phyloP scores from a whole-genome alignment of 2,888 invertebrate species.

The Microplitis manilae region DNA sequence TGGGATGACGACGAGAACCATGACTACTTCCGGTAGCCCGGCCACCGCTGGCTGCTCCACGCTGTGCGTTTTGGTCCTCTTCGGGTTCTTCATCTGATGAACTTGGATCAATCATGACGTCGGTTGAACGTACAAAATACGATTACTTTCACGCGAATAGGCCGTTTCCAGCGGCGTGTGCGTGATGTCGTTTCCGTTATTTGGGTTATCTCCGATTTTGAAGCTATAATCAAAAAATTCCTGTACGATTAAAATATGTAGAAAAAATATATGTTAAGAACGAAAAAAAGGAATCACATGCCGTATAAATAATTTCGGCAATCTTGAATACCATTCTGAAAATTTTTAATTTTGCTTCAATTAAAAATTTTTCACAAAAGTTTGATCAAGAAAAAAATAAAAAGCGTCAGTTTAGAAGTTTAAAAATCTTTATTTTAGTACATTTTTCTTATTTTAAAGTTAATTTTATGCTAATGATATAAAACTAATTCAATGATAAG shows the following conservation, averaged over 20 bases:
- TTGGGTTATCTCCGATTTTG: constrained; percentile 27
- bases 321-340: too few species aligned
- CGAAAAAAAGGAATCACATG: background rate
- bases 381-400: too few species aligned
- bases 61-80: constrained; percentile 84
- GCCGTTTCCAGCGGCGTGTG: constrained; percentile 39
- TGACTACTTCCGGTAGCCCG: constrained; percentile 61
- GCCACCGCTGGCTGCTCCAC: constrained; percentile 64
- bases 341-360: too few species aligned
- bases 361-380: too few species aligned
- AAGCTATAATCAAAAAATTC: constrained; percentile 29
- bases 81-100: constrained; percentile 97
- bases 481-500: too few species aligned
- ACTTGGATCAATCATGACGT: constrained; percentile 92
- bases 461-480: too few species aligned
- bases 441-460: too few species aligned
- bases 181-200: constrained; percentile 37
- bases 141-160: constrained; percentile 15
- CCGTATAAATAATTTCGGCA: background rate
- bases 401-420: too few species aligned
- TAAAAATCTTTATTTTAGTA: too few species aligned
- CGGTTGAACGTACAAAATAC: constrained; percentile 32
- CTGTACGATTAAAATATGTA: background rate
- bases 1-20: constrained; percentile 71
- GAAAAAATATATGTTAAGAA: background rate